Evolutionary conservation across 2,797 vertebrate genomes (phyloP).

Genomic region (Geotrypetes seraphini): DNA sequence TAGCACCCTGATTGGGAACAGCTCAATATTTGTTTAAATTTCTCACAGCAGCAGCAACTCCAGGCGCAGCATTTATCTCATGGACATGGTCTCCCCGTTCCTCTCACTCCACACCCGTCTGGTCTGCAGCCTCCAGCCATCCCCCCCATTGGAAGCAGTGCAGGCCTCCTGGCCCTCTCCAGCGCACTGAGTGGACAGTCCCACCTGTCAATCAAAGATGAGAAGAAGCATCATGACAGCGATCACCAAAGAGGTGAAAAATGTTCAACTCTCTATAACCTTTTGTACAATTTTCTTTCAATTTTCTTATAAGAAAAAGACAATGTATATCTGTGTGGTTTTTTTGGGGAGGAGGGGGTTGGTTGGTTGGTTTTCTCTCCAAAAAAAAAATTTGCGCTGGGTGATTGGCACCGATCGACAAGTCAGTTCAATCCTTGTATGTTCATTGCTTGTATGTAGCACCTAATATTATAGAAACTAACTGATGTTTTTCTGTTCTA

Average conservation of each 20-base stretch:
- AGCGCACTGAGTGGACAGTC: slow-evolving; percentile 75
- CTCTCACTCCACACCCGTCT: slow-evolving; percentile 81
- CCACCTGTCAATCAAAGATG: slow-evolving; percentile 84
- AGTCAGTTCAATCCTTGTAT: no score
- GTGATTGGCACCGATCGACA: no score
- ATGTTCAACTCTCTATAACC: no score
- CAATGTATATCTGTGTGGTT: no score
- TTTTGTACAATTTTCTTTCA: no score
- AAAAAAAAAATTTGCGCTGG: no score
- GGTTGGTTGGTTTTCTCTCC: no score
- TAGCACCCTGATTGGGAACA: slow-evolving; percentile 21
- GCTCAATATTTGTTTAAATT: slow-evolving; percentile 61
- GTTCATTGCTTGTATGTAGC: no score
- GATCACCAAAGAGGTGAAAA: slow-evolving; percentile 79
- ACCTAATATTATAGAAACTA: slow-evolving; percentile 47
- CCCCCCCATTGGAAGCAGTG: slow-evolving; percentile 74
- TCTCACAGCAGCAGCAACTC: slow-evolving; percentile 91
- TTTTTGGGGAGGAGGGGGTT: no score
- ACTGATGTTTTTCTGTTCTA: slow-evolving; percentile 29
- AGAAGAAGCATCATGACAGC: slow-evolving; percentile 85
- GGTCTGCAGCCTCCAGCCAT: slow-evolving; percentile 78
- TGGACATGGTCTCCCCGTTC: slow-evolving; percentile 80
- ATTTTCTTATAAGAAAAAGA: neutral
- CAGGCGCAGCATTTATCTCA: slow-evolving; percentile 92
- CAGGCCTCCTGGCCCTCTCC: slow-evolving; percentile 80